These are phyloP conservation scores for Trachelus tabidus DNA, from an alignment of 2,888 invertebrate species.

Conservation along the genomic window DNA sequence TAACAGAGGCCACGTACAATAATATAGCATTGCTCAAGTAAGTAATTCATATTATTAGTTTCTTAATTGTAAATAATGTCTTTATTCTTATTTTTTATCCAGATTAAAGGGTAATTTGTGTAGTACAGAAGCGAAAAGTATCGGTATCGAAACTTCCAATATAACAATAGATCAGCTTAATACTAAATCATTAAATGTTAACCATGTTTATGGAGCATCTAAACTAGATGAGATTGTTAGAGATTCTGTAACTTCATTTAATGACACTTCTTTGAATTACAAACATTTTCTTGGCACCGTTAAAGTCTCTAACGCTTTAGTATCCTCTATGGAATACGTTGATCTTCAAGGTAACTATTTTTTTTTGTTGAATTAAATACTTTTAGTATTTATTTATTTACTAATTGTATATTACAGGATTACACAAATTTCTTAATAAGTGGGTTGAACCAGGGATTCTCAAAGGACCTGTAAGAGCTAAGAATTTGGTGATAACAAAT, in stretches of 20 bases:
- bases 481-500: slow-evolving; percentile 27
- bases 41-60: slow-evolving; percentile 4
- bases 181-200: slow-evolving; percentile 34
- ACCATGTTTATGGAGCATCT: slow-evolving; percentile 34
- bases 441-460: slow-evolving; percentile 39
- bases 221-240: slow-evolving; percentile 30
- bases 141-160: slow-evolving; percentile 41
- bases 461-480: slow-evolving; percentile 31
- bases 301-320: slow-evolving; percentile 5
- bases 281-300: slow-evolving; percentile 13
- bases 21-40: slow-evolving; percentile 40
- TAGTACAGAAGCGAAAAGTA: slow-evolving; percentile 24
- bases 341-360: slow-evolving; percentile 26
- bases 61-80: not conserved
- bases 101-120: slow-evolving; percentile 42
- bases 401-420: slow-evolving; percentile 7
- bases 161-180: slow-evolving; percentile 34
- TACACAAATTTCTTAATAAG: slow-evolving; percentile 25
- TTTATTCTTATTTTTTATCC: slow-evolving; percentile 20
- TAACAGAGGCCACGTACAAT: slow-evolving; percentile 31
- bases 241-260: slow-evolving; percentile 27
- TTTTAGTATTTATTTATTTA: not conserved
- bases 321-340: slow-evolving; percentile 23
- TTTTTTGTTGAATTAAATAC: not conserved
- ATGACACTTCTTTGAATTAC: not conserved